phyloP scores from a whole-genome alignment of 2,888 invertebrate species.

The Tineola bisselliella region DNA sequence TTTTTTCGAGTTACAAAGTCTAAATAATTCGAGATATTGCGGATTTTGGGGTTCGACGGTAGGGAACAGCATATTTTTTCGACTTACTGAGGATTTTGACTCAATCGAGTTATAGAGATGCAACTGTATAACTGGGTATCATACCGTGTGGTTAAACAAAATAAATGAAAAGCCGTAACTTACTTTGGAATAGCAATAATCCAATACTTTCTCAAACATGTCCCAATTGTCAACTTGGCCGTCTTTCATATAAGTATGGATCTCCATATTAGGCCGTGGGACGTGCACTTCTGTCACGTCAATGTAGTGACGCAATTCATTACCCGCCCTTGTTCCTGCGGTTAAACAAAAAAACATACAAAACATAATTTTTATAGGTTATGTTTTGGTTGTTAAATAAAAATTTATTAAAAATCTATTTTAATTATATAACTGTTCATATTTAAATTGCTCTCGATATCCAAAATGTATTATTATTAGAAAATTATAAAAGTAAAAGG shows the following conservation, averaged over 20 bases:
- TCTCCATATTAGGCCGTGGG: constrained; percentile 88
- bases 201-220: constrained; percentile 94
- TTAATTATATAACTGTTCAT: background rate
- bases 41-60: no score
- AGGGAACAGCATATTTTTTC: no score
- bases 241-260: constrained; percentile 91
- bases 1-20: no score
- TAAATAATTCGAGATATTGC: no score
- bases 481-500: no score
- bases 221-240: constrained; percentile 99
- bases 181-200: constrained; percentile 91
- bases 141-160: no score
- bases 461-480: no score
- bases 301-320: constrained; percentile 79
- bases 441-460: background rate
- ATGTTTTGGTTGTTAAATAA: background rate
- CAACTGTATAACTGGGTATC: no score
- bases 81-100: no score
- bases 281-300: constrained; percentile 94
- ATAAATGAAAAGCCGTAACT: no score
- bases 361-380: background rate
- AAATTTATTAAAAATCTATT: background rate
- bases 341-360: background rate
- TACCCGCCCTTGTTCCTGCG: constrained; percentile 42
- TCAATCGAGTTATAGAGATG: no score